Conservation (phyloP, 2,888 invertebrate genomes). For the Melitaea athalia region DNA sequence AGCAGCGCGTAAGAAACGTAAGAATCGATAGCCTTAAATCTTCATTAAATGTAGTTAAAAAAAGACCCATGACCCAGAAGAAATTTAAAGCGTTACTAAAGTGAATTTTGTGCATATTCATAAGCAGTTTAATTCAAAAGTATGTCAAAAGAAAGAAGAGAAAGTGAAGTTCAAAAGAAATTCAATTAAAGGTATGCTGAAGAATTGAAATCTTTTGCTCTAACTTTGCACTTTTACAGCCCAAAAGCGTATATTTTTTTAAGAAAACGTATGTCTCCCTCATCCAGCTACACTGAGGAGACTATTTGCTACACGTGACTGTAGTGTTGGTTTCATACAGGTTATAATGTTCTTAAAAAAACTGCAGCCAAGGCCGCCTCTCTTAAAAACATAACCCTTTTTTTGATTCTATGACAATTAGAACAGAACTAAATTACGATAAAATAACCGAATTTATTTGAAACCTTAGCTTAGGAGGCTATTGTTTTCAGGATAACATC, state of each 20-base stretch:
- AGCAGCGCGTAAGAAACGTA: too few species aligned
- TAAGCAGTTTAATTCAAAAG: too few species aligned
- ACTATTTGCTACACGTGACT: neutral
- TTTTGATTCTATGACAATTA: slow-evolving; percentile 17
- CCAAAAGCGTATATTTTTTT: neutral
- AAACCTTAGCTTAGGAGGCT: slow-evolving; percentile 16
- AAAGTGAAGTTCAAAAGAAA: too few species aligned
- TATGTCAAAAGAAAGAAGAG: too few species aligned
- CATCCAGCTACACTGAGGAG: neutral
- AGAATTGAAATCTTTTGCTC: neutral
- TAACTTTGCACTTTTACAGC: neutral
- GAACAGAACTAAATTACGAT: neutral
- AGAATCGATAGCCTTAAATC: too few species aligned
- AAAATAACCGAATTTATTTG: too few species aligned
- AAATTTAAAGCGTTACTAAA: too few species aligned
- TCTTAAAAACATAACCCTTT: slow-evolving; percentile 8
- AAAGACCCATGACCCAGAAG: too few species aligned
- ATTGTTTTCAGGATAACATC: slow-evolving; percentile 17
- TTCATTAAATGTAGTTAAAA: too few species aligned
- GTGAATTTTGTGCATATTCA: too few species aligned
- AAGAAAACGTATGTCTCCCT: neutral
- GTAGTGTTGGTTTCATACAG: slow-evolving; percentile 1
- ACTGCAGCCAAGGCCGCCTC: neutral
- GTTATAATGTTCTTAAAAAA: neutral
- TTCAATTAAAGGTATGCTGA: too few species aligned